Percentiles rank a stretch among this genome's conserved stretches.
These are phyloP conservation scores for Phrynosoma blainvillii DNA, from an alignment of 2,113 vertebrate species.

Conservation along the genomic window DNA sequence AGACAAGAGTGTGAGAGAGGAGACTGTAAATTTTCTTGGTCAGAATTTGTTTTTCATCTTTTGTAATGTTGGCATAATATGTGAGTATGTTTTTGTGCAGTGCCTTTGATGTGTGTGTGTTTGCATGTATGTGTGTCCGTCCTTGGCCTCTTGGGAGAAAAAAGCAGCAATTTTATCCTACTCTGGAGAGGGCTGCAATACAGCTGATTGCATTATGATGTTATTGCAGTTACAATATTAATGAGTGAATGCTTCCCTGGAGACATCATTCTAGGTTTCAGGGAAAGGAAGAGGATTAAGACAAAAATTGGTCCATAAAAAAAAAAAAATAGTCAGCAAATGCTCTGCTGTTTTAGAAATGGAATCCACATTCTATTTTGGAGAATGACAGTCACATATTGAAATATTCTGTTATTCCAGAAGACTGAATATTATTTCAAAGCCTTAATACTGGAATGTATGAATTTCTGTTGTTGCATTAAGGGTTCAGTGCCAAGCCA, in stretches of 20 bases:
- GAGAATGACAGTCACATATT: neutral
- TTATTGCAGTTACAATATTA: constrained; percentile 50
- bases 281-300: constrained; percentile 30
- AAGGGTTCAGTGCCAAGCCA: neutral
- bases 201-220: constrained; percentile 55
- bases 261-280: constrained; percentile 17
- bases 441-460: neutral
- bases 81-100: neutral
- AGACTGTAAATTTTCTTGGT: constrained; percentile 19
- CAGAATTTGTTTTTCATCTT: constrained; percentile 43
- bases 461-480: neutral
- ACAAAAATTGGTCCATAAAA: neutral
- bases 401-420: neutral
- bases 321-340: neutral
- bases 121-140: neutral
- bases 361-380: neutral
- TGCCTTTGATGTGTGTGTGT: neutral
- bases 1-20: neutral
- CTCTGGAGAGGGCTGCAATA: constrained; percentile 47
- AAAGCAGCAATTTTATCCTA: constrained; percentile 31
- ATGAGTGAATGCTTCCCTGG: constrained; percentile 28
- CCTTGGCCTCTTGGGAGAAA: constrained; percentile 44
- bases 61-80: constrained; percentile 33
- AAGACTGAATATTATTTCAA: neutral
- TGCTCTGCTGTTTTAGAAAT: constrained; percentile 22